Conservation (phyloP, 2,888 invertebrate genomes). For the Melangyna quadrimaculata region DNA sequence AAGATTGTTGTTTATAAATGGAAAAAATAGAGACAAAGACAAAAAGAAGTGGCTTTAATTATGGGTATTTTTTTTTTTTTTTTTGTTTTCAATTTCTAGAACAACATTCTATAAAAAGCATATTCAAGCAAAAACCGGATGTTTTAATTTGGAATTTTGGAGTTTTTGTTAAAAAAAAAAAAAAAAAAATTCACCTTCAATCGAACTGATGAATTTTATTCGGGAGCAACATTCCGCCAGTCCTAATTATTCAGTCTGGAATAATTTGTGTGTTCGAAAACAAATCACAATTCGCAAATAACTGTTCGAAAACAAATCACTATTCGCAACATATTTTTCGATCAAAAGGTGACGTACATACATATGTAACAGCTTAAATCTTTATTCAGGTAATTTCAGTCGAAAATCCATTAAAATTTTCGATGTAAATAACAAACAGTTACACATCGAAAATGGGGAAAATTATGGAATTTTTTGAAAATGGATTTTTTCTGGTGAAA, state of each 20-base stretch:
- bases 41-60: constrained; percentile 9
- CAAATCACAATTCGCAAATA: neutral
- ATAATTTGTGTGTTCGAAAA: neutral
- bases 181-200: neutral
- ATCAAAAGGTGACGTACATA: neutral
- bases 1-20: constrained; percentile 6
- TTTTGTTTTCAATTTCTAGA: neutral
- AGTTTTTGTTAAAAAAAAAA: no score
- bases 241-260: neutral
- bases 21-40: neutral
- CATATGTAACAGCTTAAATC: neutral
- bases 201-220: neutral
- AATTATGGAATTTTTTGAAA: neutral
- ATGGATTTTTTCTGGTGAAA: neutral
- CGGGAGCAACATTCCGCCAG: neutral
- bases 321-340: neutral
- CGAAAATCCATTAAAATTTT: neutral
- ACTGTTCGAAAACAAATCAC: no score
- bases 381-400: neutral
- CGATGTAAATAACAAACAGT: neutral
- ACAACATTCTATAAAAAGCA: constrained; percentile 4
- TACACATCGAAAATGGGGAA: neutral
- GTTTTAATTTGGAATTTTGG: constrained; percentile 2
- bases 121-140: constrained; percentile 14
- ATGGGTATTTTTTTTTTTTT: neutral